Percentiles rank a stretch among this genome's conserved stretches.
Conservation (phyloP, 2,888 invertebrate species). For the Pteria penguin region DNA sequence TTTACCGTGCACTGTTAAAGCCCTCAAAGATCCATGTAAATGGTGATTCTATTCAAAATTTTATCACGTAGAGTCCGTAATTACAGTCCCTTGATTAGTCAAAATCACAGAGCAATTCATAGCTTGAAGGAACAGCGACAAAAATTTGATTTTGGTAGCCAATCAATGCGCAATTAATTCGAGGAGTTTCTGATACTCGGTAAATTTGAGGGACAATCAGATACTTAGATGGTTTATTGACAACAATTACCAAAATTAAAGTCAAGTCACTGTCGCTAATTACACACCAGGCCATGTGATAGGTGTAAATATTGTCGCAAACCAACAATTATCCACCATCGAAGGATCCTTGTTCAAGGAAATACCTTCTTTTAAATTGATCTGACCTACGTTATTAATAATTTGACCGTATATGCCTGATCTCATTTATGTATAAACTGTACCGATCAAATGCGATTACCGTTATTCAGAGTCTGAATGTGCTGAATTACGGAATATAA, state of each 20-base stretch:
- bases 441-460: no score
- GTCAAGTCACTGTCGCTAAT: background rate
- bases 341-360: no score
- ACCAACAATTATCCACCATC: no score
- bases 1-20: no score
- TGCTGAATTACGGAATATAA: no score
- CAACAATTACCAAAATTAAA: background rate
- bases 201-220: background rate
- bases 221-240: background rate
- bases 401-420: no score
- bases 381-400: no score
- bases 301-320: background rate
- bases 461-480: no score
- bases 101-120: background rate
- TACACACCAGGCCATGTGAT: background rate
- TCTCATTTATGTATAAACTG: no score
- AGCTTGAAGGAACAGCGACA: background rate
- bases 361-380: no score
- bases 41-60: background rate
- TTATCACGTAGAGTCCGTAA: background rate
- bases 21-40: no score
- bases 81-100: background rate
- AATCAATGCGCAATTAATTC: background rate
- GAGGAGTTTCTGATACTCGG: background rate
- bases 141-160: background rate